These are phyloP conservation scores for Leguminivora glycinivorella DNA, from an alignment of 1,140 invertebrate species.

Conservation along the genomic window DNA sequence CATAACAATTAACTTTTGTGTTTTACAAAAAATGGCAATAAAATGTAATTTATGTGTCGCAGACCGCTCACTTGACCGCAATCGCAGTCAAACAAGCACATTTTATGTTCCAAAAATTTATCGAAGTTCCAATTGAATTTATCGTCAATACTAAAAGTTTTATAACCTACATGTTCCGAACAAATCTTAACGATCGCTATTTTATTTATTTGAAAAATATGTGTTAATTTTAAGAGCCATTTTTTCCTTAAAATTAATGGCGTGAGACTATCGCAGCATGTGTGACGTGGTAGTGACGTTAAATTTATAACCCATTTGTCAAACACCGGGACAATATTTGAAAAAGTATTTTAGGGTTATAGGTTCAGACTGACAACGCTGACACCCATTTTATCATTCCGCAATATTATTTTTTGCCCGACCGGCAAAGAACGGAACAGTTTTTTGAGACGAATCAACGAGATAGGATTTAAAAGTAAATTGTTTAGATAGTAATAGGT, in stretches of 20 bases:
- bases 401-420: neutral
- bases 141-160: constrained; percentile 51
- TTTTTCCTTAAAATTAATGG: constrained; percentile 7
- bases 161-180: constrained; percentile 41
- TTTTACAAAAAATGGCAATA: neutral
- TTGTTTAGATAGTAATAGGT: too few relatives aligned
- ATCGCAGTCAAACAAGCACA: constrained; percentile 6
- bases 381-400: too few relatives aligned
- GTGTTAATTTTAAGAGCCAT: constrained; percentile 13
- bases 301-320: constrained; percentile 15
- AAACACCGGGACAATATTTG: neutral
- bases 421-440: neutral
- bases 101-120: constrained; percentile 49
- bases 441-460: neutral
- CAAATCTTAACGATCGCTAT: constrained; percentile 34
- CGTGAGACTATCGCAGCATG: neutral
- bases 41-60: neutral
- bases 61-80: neutral
- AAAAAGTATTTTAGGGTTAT: neutral
- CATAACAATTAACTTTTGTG: constrained; percentile 36
- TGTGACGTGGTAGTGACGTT: neutral
- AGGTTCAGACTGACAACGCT: neutral
- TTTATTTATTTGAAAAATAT: constrained; percentile 1
- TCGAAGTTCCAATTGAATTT: constrained; percentile 46
- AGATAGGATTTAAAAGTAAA: too few relatives aligned